Conservation (phyloP, 2,888 invertebrate genomes). For the Leucozona laternaria region DNA sequence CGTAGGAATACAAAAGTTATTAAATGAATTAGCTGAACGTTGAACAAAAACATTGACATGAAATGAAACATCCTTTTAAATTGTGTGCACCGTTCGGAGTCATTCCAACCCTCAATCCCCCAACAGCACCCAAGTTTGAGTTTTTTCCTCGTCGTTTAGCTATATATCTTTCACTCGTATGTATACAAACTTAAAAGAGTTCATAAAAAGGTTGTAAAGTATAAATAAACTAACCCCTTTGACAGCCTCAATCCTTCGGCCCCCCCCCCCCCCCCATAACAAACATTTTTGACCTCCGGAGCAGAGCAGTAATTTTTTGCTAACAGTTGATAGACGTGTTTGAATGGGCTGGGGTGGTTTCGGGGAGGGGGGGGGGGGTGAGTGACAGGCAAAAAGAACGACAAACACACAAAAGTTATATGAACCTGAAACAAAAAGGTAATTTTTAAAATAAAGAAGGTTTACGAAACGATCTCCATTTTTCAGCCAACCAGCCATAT, state of each 20-base stretch:
- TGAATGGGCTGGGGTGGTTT: not conserved
- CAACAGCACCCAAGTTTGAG: not conserved
- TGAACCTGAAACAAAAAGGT: conserved; percentile 50
- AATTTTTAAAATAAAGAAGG: conserved; percentile 33
- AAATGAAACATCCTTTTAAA: conserved; percentile 50
- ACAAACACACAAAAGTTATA: conserved; percentile 46
- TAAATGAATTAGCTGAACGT: conserved; percentile 54
- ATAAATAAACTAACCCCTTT: conserved; percentile 28
- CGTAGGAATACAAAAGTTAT: conserved; percentile 26
- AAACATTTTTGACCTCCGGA: conserved; percentile 65
- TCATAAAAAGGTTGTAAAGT: conserved; percentile 31
- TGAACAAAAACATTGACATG: conserved; percentile 41
- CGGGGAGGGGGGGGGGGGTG: not conserved
- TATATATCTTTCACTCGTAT: not conserved
- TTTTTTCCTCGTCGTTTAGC: not conserved
- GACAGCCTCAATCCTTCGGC: conserved; percentile 6
- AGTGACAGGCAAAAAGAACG: not conserved
- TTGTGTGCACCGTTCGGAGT: conserved; percentile 10
- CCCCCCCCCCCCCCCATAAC: not conserved
- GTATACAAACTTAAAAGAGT: not conserved
- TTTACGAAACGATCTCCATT: conserved; percentile 21
- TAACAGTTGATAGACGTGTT: conserved; percentile 46
- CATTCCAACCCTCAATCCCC: not conserved
- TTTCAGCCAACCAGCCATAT: not conserved
- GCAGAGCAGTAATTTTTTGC: conserved; percentile 52